Base-by-base conservation (phyloP, 2,888 invertebrate species). In the Mimachlamys varia region DNA sequence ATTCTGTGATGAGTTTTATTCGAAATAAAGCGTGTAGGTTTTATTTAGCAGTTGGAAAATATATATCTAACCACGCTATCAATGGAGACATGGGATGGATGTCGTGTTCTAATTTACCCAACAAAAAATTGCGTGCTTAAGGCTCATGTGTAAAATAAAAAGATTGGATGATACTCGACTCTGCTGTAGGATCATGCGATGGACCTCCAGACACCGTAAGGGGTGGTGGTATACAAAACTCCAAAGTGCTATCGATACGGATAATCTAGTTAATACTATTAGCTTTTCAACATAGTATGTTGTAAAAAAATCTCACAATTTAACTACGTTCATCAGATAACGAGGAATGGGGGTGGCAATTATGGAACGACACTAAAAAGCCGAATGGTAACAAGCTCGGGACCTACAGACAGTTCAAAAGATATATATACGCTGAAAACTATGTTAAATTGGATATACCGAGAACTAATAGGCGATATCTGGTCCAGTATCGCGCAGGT, bases 71-170 rank as follows among this genome's bases (percentile, higher is more conserved):
- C n/a, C 44, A 55, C 17, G 91, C 91, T 19, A 27, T 50, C 38
- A 49, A 62, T 19, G 91, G 91, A 5, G 90, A 91, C 50, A 90
- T 90, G 89, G 89, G 89, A 27, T 89, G 89, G 89, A 4, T 44
- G 2, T 89, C 89, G 3, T 22, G 44, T 19, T 15, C 0, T n/a
- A n/a, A n/a, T n/a, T n/a, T 33, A 87, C 13, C 0, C 33, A 89
- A 76, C 38, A 33, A 7, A 58, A 58, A 10, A 58, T 58, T 22
- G 22, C 58, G 10, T 22, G 58, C 19, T 7, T 22, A 22, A 19
- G 58, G 22, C 22, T 58, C 0, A 19, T 58, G 22, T 58, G 58
- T 22, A 58, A 22, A 19, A 58, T 53, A 2, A 13, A 53, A 7
- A 58, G 58, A 22, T n/a, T 58, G 22, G 58, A 58, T 2, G 58